Evolutionary conservation across 2,888 invertebrate species (phyloP).

Genomic region (Diarsia brunnea): DNA sequence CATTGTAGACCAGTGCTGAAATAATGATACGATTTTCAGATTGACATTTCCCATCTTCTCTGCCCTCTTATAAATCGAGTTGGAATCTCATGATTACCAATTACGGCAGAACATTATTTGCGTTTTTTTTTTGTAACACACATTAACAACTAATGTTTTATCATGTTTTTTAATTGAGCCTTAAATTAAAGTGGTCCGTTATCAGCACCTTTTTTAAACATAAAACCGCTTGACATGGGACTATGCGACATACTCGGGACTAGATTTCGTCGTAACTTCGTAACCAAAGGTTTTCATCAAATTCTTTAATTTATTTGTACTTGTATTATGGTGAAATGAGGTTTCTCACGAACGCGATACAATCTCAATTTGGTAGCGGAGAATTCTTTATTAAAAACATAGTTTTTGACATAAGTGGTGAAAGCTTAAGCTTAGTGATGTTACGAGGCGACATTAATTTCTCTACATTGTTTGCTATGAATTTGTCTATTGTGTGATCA

Average conservation of each 20-base stretch:
- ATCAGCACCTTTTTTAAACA: background rate
- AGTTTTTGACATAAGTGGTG: background rate
- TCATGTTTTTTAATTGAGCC: background rate
- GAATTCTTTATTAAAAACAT: conserved; percentile 17
- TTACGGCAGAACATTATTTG: background rate
- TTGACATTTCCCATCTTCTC: conserved; percentile 29
- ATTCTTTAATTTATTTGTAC: background rate
- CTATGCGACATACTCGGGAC: no score
- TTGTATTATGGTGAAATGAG: conserved; percentile 8
- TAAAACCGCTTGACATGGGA: background rate
- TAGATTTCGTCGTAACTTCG: background rate
- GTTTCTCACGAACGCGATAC: background rate
- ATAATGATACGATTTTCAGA: conserved; percentile 24
- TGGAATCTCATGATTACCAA: conserved; percentile 22
- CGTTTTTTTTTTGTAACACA: background rate
- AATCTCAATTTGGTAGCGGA: conserved; percentile 11
- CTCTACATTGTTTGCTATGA: background rate
- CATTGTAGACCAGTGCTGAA: conserved; percentile 2
- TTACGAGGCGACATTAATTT: background rate
- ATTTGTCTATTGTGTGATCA: background rate
- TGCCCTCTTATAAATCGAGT: conserved; percentile 4
- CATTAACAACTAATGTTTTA: background rate
- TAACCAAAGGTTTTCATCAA: background rate
- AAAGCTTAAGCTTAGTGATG: background rate
- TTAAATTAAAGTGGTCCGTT: background rate